Evolutionary conservation across 1,140 invertebrate species (phyloP), one percentile per base, ranked within the genome.

Genomic region (Lordiphosa clarofinis): DNA sequence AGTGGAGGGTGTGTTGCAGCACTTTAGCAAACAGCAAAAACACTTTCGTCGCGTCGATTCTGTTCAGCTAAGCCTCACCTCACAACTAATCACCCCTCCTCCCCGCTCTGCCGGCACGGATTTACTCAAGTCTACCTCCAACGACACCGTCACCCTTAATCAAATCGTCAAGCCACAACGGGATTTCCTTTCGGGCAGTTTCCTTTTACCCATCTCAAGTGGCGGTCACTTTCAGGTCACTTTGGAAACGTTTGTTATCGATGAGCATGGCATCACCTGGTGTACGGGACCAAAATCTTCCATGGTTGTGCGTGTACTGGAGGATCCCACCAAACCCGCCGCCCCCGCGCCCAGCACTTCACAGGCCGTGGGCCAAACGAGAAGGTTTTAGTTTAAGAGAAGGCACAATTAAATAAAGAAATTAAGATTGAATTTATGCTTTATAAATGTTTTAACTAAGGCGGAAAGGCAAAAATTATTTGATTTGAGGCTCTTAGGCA

Each of bases 1-100:
- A 90, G 95, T 97, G 1, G 96, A 97, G 89, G 96, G 96, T 1
- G 94, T 97, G 3, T 92, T 97, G 47, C 93, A 95, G 73, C 94
- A 96, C 55, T 82, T 86, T 38, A 93, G 92, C 5, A 90, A 90
- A 43, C 89, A 90, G 43, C 91, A 93, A 11, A 92, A 93, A 2
- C 87, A 94, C 3, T 95, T 94, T 79, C 90, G 95, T 21, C 91
- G 91, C 19, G 93, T 95, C 1, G 91, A 93, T 38, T 92, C 92
- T 38, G 93, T 96, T 42, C 91, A 92, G n/a, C 89, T 96, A 24
- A 93, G 91, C 4, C 92, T 95, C 1, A 93, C 92, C 0, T 94
- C 94, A 0, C 91, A 91, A 11, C 90, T 94, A 1, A 91, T 92
- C 4, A 90, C 91, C 2, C 76, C 86, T 0, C 90, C 91, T 2